A percentile compares a stretch with the other conserved stretches of the same genome.
Evolutionary conservation across 1,140 invertebrate species (phyloP).

Genomic region (Bombus fervidus): DNA sequence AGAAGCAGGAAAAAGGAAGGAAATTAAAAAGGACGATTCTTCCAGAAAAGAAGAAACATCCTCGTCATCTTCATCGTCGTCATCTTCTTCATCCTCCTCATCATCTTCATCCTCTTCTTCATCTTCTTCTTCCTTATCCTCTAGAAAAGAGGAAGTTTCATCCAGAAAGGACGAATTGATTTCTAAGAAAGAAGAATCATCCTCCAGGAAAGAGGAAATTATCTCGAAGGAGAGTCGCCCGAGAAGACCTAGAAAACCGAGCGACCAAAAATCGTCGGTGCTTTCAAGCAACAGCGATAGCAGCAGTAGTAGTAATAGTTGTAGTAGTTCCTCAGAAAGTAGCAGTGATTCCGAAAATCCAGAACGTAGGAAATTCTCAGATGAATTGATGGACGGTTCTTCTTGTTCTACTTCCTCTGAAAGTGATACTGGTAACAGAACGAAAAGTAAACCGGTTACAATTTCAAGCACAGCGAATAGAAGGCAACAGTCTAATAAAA

Average conservation of each 20-base stretch:
- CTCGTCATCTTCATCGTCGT: slow-evolving; percentile 34
- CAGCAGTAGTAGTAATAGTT: slow-evolving; percentile 73
- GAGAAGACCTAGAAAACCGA: slow-evolving; percentile 74
- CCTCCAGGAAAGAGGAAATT: slow-evolving; percentile 68
- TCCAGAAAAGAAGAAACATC: slow-evolving; percentile 75
- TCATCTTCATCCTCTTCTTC: slow-evolving; percentile 40
- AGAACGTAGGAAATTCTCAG: slow-evolving; percentile 40
- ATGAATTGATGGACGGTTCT: slow-evolving; percentile 68
- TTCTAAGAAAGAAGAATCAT: slow-evolving; percentile 74
- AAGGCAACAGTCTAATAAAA: slow-evolving; percentile 33
- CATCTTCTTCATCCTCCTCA: slow-evolving; percentile 27
- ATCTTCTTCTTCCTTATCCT: slow-evolving; percentile 26
- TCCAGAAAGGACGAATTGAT: slow-evolving; percentile 56
- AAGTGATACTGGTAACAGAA: slow-evolving; percentile 70
- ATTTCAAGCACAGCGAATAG: slow-evolving; percentile 10
- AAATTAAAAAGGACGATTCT: slow-evolving; percentile 71
- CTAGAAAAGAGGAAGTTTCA: slow-evolving; percentile 70
- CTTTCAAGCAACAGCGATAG: slow-evolving; percentile 59
- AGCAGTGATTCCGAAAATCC: slow-evolving; percentile 79
- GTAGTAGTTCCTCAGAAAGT: slow-evolving; percentile 77
- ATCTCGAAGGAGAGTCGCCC: slow-evolving; percentile 67
- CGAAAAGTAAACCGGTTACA: slow-evolving; percentile 42
- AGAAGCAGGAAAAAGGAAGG: slow-evolving; percentile 77
- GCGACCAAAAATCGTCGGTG: slow-evolving; percentile 28
- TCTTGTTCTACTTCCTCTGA: slow-evolving; percentile 78